Percentiles rank a stretch among this genome's conserved stretches.
Conservation (phyloP, 2,797 vertebrate species). For the Margarornis squamiger region DNA sequence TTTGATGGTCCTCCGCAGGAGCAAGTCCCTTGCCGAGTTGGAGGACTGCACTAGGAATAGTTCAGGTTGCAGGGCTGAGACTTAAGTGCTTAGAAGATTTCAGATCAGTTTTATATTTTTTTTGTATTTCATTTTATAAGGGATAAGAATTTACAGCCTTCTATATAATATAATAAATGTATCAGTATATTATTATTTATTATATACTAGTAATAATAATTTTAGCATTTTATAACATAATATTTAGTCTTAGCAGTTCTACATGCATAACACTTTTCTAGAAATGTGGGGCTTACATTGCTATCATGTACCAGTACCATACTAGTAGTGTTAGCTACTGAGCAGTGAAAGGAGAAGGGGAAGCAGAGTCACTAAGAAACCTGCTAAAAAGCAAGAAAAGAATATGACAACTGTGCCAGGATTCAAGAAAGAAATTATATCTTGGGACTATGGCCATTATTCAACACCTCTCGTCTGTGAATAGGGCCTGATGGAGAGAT, state of each 20-base stretch:
- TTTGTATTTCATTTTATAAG: not conserved
- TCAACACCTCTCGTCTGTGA: not conserved
- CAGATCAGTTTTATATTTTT: not conserved
- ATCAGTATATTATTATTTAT: not conserved
- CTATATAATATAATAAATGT: not conserved
- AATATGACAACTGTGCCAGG: not conserved
- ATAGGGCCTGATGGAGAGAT: not conserved
- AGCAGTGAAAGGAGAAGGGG: not conserved
- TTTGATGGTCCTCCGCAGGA: not conserved
- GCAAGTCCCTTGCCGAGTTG: not conserved
- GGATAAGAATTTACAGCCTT: not conserved
- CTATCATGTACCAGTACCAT: accelerated
- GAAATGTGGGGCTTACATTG: not conserved
- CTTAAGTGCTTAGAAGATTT: not conserved
- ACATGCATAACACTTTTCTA: not conserved
- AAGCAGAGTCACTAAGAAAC: not conserved
- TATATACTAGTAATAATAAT: not conserved
- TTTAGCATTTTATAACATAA: not conserved
- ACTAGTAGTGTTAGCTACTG: not conserved
- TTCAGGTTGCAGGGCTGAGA: not conserved
- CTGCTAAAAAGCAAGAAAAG: not conserved
- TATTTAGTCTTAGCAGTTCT: not conserved
- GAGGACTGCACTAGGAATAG: not conserved
- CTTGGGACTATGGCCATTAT: not conserved
- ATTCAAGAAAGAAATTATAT: not conserved